phyloP scores from a whole-genome alignment of 2,113 vertebrate species.

The Sapajus apella region DNA sequence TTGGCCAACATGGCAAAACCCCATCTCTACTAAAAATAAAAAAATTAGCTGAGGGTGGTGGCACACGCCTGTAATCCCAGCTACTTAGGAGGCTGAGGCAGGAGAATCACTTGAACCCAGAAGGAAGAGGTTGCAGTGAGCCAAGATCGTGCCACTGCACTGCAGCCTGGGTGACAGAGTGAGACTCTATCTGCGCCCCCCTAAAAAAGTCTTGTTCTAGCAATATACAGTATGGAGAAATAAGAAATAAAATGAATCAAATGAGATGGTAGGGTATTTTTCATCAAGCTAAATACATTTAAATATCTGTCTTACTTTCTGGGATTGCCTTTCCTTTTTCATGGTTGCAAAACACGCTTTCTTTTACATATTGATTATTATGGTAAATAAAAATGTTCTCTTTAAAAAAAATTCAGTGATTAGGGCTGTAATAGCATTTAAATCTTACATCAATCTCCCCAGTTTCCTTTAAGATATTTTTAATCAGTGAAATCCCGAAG shows the following conservation, averaged over 20 bases:
- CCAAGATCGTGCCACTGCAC: too few species aligned
- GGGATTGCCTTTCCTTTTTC: not conserved
- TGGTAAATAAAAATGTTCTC: not conserved
- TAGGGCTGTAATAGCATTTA: not conserved
- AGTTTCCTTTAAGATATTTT: constrained; percentile 40
- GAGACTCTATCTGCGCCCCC: too few species aligned
- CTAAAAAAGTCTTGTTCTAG: not conserved
- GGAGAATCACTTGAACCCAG: too few species aligned
- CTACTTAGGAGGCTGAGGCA: too few species aligned
- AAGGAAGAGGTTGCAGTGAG: too few species aligned
- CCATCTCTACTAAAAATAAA: too few species aligned
- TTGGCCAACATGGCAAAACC: too few species aligned
- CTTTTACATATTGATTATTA: not conserved
- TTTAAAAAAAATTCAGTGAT: not conserved
- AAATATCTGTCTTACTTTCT: not conserved
- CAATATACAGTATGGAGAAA: not conserved
- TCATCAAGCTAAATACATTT: constrained; percentile 3
- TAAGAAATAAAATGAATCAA: not conserved
- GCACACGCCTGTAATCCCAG: too few species aligned
- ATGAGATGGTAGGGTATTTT: not conserved
- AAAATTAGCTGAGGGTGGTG: too few species aligned
- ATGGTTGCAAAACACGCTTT: not conserved
- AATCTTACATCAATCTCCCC: not conserved
- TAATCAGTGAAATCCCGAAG: not conserved
- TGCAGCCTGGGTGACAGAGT: too few species aligned